Conservation (phyloP, 2,888 invertebrate species). For the Steinernema hermaphroditum region DNA sequence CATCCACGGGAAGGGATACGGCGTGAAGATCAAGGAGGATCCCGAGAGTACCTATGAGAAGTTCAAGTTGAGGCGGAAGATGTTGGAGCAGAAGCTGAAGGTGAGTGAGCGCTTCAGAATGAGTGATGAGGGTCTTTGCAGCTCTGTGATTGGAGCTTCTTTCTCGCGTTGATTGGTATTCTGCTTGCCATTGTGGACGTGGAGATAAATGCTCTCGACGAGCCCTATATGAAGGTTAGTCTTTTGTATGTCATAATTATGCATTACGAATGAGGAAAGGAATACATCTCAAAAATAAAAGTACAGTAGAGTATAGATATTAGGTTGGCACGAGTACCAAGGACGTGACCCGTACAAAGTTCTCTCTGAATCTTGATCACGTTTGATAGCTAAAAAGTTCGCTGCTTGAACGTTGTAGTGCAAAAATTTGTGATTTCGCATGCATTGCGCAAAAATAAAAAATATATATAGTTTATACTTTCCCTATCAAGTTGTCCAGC, state of each 20-base stretch:
- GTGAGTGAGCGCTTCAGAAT: slow-evolving; percentile 27
- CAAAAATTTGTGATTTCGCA: neutral
- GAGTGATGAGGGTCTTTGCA: slow-evolving; percentile 35
- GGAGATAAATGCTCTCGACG: slow-evolving; percentile 48
- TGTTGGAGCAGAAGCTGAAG: slow-evolving; percentile 35
- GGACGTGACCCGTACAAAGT: too few species aligned
- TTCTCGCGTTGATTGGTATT: slow-evolving; percentile 52
- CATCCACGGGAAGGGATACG: slow-evolving; percentile 41
- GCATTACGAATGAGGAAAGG: too few species aligned
- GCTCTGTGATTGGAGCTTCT: slow-evolving; percentile 53
- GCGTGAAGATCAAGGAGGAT: slow-evolving; percentile 34
- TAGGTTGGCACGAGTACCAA: too few species aligned
- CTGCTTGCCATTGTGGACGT: slow-evolving; percentile 56
- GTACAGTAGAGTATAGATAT: too few species aligned
- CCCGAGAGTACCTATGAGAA: slow-evolving; percentile 38
- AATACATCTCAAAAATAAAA: too few species aligned
- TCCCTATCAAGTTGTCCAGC: neutral
- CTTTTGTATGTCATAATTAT: slow-evolving; percentile 13
- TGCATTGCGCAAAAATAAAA: slow-evolving; percentile 27
- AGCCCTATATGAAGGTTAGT: slow-evolving; percentile 21
- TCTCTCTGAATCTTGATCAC: too few species aligned
- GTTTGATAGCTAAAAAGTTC: neutral
- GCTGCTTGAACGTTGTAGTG: neutral
- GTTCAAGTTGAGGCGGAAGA: slow-evolving; percentile 32
- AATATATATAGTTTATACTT: neutral